These are phyloP conservation scores for Pterobdella sp. DNA, from an alignment of 2,888 invertebrate species.

Conservation along the genomic window DNA sequence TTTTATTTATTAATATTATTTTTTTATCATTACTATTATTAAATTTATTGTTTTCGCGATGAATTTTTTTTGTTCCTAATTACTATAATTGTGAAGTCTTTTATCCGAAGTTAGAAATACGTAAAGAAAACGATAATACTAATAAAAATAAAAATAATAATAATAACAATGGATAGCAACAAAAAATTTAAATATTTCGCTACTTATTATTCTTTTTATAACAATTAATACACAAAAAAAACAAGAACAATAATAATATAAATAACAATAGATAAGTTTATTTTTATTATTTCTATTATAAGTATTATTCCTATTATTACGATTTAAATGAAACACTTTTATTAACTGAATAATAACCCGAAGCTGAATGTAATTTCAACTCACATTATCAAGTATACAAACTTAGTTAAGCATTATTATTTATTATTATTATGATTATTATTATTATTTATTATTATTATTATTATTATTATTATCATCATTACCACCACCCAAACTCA, in stretches of 20 bases:
- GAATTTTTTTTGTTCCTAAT: background rate
- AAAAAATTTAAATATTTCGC: background rate
- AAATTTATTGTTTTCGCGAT: background rate
- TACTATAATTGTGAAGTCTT: background rate
- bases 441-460: background rate
- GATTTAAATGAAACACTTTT: too few species aligned
- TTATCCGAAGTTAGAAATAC: too few species aligned
- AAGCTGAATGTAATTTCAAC: too few species aligned
- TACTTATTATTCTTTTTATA: background rate
- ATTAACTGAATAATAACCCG: background rate
- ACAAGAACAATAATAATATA: background rate
- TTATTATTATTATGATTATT: background rate
- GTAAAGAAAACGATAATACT: too few species aligned
- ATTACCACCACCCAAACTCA: constrained; percentile 5
- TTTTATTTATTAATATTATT: background rate
- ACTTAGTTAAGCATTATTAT: too few species aligned
- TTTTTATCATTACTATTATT: background rate
- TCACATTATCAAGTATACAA: too few species aligned
- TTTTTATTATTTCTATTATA: background rate
- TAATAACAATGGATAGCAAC: background rate
- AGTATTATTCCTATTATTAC: too few species aligned
- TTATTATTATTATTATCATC: background rate
- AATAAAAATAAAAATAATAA: background rate
- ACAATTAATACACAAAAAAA: background rate
- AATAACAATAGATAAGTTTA: background rate